Evolutionary conservation across 2,113 vertebrate genomes (phyloP), one percentile per base, ranked within the genome.

Genomic region (Engystomops pustulosus): DNA sequence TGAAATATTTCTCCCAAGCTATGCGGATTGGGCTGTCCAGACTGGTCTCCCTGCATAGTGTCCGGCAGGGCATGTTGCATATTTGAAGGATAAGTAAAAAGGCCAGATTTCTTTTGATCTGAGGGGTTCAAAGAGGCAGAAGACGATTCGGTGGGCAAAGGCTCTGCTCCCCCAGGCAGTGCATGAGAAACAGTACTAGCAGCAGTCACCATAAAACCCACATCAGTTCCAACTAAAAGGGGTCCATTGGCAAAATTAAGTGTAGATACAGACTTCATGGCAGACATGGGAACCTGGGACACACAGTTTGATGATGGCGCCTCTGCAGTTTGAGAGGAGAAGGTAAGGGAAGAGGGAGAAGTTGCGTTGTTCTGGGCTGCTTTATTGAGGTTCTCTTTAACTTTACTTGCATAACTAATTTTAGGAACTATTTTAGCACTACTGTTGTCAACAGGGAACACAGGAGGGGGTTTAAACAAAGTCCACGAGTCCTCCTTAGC

Each of bases 351-450:
- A 6, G 93, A 91, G 45, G 86, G 89, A 41, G 90, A 87, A 53
- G 90, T 90, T 32, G 92, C 90, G 38, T 93, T 91, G 70, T 89
- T 91, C 87, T 96, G 96, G 91, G 95, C 93, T 87, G 96, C 93
- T 96, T 98, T 99, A 92, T 99, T 98, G 95, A 99, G 97, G 95
- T 99, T 99, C 90, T 99, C 98, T 93, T 99, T 99, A 92, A 99
- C 98, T 96, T 99, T 99, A 91, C 98, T 99, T 96, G 98, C 98
- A 96, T 99, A 99, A 98, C 97, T 99, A 93, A 99, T 99, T 95
- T 99, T 99, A 90, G 98, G 97, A 94, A 99, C 98, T 60, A 98
- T 99, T 95, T 98, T 99, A 91, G 98, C 98, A 88, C 98, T 99
- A 94, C 98, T 99, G 87, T 99, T 99, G 93, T 99, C 97, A 94